Percentiles rank a stretch among this genome's conserved stretches.
Evolutionary conservation across 2,888 invertebrate genomes (phyloP).

Genomic region (Macrosoma leucophasiata): DNA sequence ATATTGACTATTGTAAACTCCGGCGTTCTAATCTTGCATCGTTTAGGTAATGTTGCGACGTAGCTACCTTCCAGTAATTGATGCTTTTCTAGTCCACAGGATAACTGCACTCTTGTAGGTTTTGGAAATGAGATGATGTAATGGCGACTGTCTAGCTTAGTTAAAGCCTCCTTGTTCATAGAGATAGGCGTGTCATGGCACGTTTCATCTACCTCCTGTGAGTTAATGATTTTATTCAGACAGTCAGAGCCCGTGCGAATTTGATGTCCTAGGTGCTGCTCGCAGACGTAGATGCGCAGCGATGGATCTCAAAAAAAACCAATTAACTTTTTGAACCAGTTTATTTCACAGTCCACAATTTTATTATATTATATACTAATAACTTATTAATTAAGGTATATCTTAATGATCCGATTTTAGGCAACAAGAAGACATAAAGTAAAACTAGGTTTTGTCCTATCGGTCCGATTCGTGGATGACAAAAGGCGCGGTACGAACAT

Average conservation of each 20-base stretch:
- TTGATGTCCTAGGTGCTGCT: constrained; percentile 5
- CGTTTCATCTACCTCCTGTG: constrained; percentile 1
- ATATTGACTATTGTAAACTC: constrained; percentile 14
- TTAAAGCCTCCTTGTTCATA: constrained; percentile 12
- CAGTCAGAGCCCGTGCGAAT: constrained; percentile 11
- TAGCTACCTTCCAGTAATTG: constrained; percentile 8
- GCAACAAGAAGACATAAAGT: too few relatives aligned
- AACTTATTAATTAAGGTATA: too few relatives aligned
- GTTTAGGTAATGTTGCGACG: constrained; percentile 12
- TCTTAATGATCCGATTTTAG: too few relatives aligned
- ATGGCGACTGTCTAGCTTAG: constrained; percentile 14
- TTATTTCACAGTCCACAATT: too few relatives aligned
- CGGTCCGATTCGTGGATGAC: too few relatives aligned
- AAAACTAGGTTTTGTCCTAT: too few relatives aligned
- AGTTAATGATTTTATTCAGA: constrained; percentile 6
- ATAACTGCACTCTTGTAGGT: constrained; percentile 9
- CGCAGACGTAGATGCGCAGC: constrained; percentile 4
- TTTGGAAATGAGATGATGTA: constrained; percentile 12
- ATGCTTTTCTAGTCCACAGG: constrained; percentile 9
- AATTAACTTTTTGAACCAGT: too few relatives aligned
- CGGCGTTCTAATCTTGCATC: constrained; percentile 10
- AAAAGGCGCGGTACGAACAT: too few relatives aligned
- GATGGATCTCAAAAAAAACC: too few relatives aligned
- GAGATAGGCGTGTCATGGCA: constrained; percentile 9
- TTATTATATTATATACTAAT: too few relatives aligned